Base-by-base conservation (phyloP, 2,888 invertebrate genomes). In the Andrena flavipes region DNA sequence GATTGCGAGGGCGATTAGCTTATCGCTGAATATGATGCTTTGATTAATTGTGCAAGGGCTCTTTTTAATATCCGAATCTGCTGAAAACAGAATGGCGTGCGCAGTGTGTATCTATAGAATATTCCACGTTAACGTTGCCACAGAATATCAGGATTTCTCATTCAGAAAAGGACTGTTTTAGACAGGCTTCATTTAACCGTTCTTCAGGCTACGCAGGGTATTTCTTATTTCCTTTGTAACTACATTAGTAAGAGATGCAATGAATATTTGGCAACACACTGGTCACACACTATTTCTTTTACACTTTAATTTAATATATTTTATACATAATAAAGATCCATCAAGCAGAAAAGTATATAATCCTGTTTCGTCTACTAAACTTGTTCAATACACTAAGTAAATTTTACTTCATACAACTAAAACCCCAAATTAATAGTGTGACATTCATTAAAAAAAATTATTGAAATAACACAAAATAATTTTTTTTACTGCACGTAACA, bases 1-100 rank as follows among this genome's bases (percentile, higher is more conserved):
- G 67, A 78, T 74, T 62, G 62, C 7, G 23, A 49, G 60, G 0
- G 23, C 77, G 62, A 62, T 54, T 65, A 74, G 35, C 62, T 20
- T 35, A 20, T 62, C 42, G 42, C 62, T 71, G 71, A 48, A 72
- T 48, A 59, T 29, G 51, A 56, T 62, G 8, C 62, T 26, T 16
- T 74, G 63, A 73, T 67, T 78, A 74, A 74, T 74, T 63, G 29
- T 48, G 29, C 20, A 7, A 5, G 51, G 13, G 7, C 10, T 23
- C 59, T 26, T 62, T 67, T 26, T 68, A 67, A 74, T 51, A 62
- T 33, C 42, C 1, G 23, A n/a, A 74, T 54, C 49, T 49, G 49
- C 33, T 70, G 23, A 56, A 63, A 49, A 23, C 33, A 67, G 16
- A 13, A 30, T 42, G 13, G 54, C 1, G 5, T 42, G 10, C 29